Conservation (phyloP, 2,888 invertebrate species). For the Osmoderma eremita region DNA sequence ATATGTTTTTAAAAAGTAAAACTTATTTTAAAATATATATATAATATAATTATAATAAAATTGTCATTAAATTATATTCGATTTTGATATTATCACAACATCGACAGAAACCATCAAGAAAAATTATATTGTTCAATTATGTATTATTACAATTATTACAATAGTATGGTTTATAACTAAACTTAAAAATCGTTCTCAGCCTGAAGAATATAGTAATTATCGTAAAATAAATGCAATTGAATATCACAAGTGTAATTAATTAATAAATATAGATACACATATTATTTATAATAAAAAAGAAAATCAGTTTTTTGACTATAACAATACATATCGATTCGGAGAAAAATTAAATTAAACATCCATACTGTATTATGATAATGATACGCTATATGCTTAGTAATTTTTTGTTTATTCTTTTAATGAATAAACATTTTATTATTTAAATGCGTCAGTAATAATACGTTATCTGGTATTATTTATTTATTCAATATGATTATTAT, state of each 20-base stretch:
- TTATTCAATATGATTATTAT: conserved; percentile 2
- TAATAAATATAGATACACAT: conserved; percentile 31
- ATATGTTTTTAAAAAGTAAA: conserved; percentile 59
- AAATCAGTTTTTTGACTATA: not conserved
- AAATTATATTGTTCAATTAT: too few species aligned
- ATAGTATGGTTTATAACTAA: conserved; percentile 4
- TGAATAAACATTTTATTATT: conserved; percentile 3
- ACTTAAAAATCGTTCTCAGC: conserved; percentile 24
- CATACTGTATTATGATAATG: not conserved
- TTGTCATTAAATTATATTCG: conserved; percentile 47
- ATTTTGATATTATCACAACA: conserved; percentile 39
- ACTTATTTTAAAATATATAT: conserved; percentile 44
- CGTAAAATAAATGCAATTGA: conserved; percentile 48
- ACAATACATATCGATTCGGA: too few species aligned
- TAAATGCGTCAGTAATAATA: conserved; percentile 19
- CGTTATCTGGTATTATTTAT: conserved; percentile 5
- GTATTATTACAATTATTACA: not conserved
- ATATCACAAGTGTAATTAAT: conserved; percentile 50
- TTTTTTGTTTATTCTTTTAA: not conserved
- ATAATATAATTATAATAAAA: conserved; percentile 29
- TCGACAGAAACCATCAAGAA: conserved; percentile 42
- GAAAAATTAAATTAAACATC: too few species aligned
- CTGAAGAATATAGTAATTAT: conserved; percentile 17
- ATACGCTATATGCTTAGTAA: not conserved
- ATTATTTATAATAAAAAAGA: conserved; percentile 5